phyloP scores from a whole-genome alignment of 1,140 invertebrate species.

The Melipona quadrifasciata region DNA sequence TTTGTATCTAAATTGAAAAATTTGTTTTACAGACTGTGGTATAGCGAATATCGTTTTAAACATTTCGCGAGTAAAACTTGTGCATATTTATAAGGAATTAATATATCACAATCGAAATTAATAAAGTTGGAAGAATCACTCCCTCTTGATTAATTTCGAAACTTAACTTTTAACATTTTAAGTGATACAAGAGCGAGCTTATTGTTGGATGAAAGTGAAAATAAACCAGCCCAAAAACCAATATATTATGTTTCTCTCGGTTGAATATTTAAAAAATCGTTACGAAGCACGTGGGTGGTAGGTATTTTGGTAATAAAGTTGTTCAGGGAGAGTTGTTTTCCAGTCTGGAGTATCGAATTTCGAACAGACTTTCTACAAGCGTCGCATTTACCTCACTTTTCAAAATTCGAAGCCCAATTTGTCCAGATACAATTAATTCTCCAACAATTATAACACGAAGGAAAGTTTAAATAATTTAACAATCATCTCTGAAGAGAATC shows the following conservation, averaged over 20 bases:
- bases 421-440: neutral
- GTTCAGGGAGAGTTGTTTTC: neutral
- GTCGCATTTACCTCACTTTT: neutral
- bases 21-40: neutral
- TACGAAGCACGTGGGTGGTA: neutral
- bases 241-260: neutral
- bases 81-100: neutral
- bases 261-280: neutral
- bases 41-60: neutral
- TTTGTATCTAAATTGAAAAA: neutral
- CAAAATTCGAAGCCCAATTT: neutral
- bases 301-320: conserved; percentile 4
- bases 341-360: neutral
- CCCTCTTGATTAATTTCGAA: neutral
- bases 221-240: neutral
- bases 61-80: neutral
- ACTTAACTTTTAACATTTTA: neutral
- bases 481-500: no score
- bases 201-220: neutral
- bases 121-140: neutral
- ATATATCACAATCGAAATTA: neutral
- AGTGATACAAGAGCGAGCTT: neutral
- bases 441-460: no score
- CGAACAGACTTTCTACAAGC: neutral
- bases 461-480: neutral